Percentiles rank a stretch among this genome's conserved stretches.
phyloP scores from a whole-genome alignment of 1,140 invertebrate species.

The Zophobas morio region DNA sequence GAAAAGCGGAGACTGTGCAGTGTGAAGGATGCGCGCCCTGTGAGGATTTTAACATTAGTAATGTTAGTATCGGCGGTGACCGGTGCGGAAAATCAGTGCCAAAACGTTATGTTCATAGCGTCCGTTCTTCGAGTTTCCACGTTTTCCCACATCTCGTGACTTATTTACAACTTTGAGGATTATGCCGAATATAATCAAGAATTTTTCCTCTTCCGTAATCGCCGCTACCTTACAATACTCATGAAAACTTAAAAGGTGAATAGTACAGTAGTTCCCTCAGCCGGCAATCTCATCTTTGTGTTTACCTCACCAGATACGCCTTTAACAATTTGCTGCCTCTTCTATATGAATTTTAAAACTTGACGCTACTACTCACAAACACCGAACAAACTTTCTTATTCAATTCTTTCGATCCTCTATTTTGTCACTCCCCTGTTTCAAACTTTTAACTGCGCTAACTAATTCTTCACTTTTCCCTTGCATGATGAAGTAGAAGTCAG shows the following conservation, averaged over 20 bases:
- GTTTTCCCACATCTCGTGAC: conserved; percentile 14
- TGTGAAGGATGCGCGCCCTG: conserved; percentile 27
- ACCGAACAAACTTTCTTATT: conserved; percentile 18
- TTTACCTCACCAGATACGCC: conserved; percentile 23
- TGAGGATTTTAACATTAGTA: conserved; percentile 25
- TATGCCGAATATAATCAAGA: conserved; percentile 26
- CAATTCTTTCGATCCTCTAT: background rate
- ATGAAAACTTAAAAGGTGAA: conserved; percentile 36
- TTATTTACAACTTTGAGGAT: conserved; percentile 19
- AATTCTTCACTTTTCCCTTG: no score
- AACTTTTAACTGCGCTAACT: background rate
- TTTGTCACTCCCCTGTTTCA: background rate
- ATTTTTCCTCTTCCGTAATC: conserved; percentile 22
- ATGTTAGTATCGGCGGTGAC: conserved; percentile 28
- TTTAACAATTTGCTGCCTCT: conserved; percentile 4
- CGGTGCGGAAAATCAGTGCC: conserved; percentile 30
- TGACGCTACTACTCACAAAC: conserved; percentile 1
- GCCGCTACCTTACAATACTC: conserved; percentile 19
- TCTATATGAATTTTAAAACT: conserved; percentile 1
- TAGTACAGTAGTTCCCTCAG: conserved; percentile 17
- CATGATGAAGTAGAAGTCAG: no score
- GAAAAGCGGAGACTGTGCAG: conserved; percentile 27
- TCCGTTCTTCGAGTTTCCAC: conserved; percentile 25
- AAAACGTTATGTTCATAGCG: conserved; percentile 19
- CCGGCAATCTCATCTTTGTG: conserved; percentile 17